phyloP scores from a whole-genome alignment of 1,140 invertebrate genomes.

The Mya arenaria region DNA sequence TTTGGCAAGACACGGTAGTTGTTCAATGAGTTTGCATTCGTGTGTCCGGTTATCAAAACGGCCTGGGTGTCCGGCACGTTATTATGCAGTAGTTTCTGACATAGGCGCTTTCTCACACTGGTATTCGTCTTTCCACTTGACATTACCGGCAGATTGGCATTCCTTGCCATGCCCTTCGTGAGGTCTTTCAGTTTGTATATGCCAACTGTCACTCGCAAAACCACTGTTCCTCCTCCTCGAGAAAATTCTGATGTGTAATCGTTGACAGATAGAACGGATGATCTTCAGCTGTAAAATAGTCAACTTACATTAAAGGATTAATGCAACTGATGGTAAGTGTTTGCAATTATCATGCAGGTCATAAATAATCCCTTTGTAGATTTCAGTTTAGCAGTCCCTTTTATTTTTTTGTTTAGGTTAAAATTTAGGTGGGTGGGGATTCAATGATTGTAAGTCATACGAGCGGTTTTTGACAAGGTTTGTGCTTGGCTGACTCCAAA shows the following conservation, averaged over 20 bases:
- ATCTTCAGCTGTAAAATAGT: too few relatives aligned
- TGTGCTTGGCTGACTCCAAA: too few relatives aligned
- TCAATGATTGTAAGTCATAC: too few relatives aligned
- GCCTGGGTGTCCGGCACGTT: slow-evolving; percentile 23
- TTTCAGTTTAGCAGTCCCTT: too few relatives aligned
- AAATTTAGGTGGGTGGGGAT: too few relatives aligned
- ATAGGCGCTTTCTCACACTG: background rate
- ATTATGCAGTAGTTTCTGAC: slow-evolving; percentile 13
- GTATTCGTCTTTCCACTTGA: slow-evolving; percentile 6
- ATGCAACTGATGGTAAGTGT: too few relatives aligned
- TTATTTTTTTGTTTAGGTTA: too few relatives aligned
- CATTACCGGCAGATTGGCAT: background rate
- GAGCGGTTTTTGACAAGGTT: too few relatives aligned
- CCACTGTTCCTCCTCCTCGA: background rate
- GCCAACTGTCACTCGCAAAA: background rate
- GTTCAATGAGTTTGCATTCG: background rate
- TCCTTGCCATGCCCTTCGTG: background rate
- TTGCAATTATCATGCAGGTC: too few relatives aligned
- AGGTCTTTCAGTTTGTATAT: slow-evolving; percentile 1
- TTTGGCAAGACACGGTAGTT: slow-evolving; percentile 1
- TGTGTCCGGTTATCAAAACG: slow-evolving; percentile 5
- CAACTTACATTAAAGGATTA: too few relatives aligned
- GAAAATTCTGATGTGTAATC: background rate
- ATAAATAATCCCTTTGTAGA: too few relatives aligned
- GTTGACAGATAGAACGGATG: background rate